Base-by-base conservation (phyloP, 2,888 invertebrate genomes). In the Anaspis maculata region DNA sequence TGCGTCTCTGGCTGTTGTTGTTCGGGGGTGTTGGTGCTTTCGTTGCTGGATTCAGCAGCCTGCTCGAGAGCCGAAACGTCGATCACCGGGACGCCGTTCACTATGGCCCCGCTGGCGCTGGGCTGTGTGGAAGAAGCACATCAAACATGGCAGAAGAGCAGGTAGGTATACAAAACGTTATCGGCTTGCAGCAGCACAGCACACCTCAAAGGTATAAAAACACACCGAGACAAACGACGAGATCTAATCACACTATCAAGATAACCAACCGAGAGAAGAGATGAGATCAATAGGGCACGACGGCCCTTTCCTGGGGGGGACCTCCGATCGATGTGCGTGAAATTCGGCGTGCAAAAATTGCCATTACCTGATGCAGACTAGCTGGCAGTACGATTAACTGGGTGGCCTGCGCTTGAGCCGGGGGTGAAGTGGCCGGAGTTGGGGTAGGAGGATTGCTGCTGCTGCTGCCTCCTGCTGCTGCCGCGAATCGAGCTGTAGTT, bases 401-500 rank as follows among this genome's bases (percentile, higher is more conserved):
- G 43, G 66, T 64, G 48, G 64, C 58, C 45, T 62, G 62, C 46
- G 62, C 53, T 51, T 61, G 64, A 43, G 56, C 61, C 41, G 66
- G 63, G 48, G 64, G 64, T 46, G 64, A 61, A 41, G 62, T 59
- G 42, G 64, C 62, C 36, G 65, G 62, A 41, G 61, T 57, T 35
- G 61, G 62, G 45, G 59, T 64, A 53, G 64, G 62, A 55, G 60
- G 61, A 53, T 57, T 72, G 68, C 60, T 73, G 72, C 57, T 71
- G n/a, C n/a, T n/a, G n/a, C n/a, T n/a, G n/a, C n/a, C n/a, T 71
- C 27, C 64, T 64, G 37, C 67, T 52, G 23, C 66, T 71, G 61
- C 73, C 71, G 57, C 73, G 70, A 38, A 76, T 69, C 31, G 76
- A 72, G 57, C 74, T 71, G 64, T 72, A 67, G 42, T 74, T 73